These are phyloP conservation scores for Pygmarrhopalites habei DNA, from an alignment of 1,140 invertebrate species.

Conservation along the genomic window DNA sequence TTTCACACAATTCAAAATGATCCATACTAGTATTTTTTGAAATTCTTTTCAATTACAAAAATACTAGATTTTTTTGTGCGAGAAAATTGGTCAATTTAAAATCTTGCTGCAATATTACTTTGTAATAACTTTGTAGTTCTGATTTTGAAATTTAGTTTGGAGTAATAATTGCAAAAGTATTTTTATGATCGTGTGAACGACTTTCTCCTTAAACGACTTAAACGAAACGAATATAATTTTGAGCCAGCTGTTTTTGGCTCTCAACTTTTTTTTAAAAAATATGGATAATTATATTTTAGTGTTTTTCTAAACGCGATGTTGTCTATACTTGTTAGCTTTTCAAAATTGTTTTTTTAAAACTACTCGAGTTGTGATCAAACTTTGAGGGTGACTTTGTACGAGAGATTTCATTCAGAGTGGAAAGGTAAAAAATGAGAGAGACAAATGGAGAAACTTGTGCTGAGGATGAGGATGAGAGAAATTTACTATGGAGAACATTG, in stretches of 20 bases:
- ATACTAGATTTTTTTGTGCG: too few relatives aligned
- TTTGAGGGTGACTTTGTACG: background rate
- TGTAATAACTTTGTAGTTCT: too few relatives aligned
- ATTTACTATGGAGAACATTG: constrained; percentile 22
- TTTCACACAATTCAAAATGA: too few relatives aligned
- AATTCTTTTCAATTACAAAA: too few relatives aligned
- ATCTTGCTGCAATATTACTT: too few relatives aligned
- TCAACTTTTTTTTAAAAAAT: background rate
- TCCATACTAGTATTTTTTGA: too few relatives aligned
- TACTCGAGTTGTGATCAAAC: background rate
- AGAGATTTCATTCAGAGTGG: background rate
- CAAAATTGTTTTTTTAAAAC: background rate
- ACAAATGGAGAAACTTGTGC: constrained; percentile 18
- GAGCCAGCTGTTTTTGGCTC: background rate
- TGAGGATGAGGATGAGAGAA: constrained; percentile 14
- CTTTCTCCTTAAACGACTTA: too few relatives aligned
- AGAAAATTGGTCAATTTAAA: too few relatives aligned
- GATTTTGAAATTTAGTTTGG: too few relatives aligned
- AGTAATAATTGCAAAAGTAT: too few relatives aligned
- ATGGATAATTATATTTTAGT: background rate
- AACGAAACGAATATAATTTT: too few relatives aligned
- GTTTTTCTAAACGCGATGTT: background rate
- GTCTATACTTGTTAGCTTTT: background rate
- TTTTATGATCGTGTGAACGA: too few relatives aligned
- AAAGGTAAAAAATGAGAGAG: background rate